Percentiles rank a stretch among this genome's conserved stretches.
Evolutionary conservation across 2,888 invertebrate species (phyloP).

Genomic region (Choreutis nemorana): DNA sequence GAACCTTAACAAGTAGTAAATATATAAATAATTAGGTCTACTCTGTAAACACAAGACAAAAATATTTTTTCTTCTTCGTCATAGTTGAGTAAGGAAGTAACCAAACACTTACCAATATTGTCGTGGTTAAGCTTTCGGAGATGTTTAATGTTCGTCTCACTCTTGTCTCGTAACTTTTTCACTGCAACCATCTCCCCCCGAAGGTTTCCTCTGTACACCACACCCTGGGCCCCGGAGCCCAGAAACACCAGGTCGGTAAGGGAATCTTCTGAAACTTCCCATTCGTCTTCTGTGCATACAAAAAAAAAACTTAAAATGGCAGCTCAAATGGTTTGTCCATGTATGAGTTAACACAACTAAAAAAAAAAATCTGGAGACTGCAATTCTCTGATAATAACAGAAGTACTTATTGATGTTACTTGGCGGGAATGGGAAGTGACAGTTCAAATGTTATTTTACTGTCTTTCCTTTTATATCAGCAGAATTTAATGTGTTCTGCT

Average conservation of each 20-base stretch:
- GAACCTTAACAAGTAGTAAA: too few relatives aligned
- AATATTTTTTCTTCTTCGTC: background rate
- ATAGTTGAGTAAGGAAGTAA: too few relatives aligned
- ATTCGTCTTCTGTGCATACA: constrained; percentile 75
- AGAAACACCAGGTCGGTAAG: constrained; percentile 89
- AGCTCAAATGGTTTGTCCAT: constrained; percentile 1
- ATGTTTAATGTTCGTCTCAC: constrained; percentile 93
- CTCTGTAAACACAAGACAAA: background rate
- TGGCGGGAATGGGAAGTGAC: too few relatives aligned
- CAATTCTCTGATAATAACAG: constrained; percentile 11
- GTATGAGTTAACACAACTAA: constrained; percentile 2
- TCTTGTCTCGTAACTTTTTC: constrained; percentile 91
- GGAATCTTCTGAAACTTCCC: constrained; percentile 95
- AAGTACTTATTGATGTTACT: too few relatives aligned
- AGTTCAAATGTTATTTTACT: too few relatives aligned
- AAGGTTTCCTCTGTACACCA: constrained; percentile 89
- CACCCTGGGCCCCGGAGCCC: constrained; percentile 96
- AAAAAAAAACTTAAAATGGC: constrained; percentile 1
- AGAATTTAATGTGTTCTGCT: too few relatives aligned
- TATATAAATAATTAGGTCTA: too few relatives aligned
- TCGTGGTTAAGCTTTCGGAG: constrained; percentile 91
- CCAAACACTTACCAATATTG: constrained; percentile 78
- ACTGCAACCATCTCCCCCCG: constrained; percentile 90
- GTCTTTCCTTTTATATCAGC: too few relatives aligned
- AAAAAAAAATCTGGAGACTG: background rate